Evolutionary conservation across 1,140 invertebrate species (phyloP).

Genomic region (Atopsyche davidsoni): DNA sequence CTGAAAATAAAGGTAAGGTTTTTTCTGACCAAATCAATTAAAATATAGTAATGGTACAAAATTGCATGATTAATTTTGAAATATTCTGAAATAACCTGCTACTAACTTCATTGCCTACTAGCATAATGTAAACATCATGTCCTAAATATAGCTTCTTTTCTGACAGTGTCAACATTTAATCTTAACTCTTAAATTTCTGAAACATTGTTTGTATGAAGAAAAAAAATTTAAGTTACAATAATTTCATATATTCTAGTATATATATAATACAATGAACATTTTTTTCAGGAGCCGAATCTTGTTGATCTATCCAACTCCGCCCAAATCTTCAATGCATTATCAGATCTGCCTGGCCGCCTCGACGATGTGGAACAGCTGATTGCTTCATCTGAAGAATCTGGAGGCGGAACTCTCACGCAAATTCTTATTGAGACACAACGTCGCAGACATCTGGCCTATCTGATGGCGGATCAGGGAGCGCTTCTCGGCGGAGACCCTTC

Average conservation of each 20-base stretch:
- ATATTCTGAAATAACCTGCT: too few species aligned
- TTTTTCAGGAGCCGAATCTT: conserved; percentile 66
- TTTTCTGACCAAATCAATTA: not conserved
- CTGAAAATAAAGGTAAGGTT: conserved; percentile 73
- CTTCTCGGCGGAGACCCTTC: conserved; percentile 86
- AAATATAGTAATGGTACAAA: not conserved
- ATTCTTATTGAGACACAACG: conserved; percentile 86
- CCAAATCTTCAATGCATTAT: conserved; percentile 94
- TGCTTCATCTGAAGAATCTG: conserved; percentile 49
- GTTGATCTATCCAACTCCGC: conserved; percentile 84
- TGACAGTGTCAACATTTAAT: too few species aligned
- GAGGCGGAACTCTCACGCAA: conserved; percentile 68
- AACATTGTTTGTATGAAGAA: too few species aligned
- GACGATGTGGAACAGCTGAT: conserved; percentile 77
- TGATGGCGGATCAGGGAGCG: conserved; percentile 94
- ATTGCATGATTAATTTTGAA: not conserved
- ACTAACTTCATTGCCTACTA: too few species aligned
- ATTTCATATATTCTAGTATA: too few species aligned
- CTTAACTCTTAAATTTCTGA: too few species aligned
- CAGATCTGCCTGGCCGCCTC: conserved; percentile 88
- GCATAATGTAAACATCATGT: too few species aligned
- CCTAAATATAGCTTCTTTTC: too few species aligned
- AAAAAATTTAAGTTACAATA: too few species aligned
- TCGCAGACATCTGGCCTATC: conserved; percentile 84
- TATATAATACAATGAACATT: too few species aligned